phyloP scores from a whole-genome alignment of 2,113 vertebrate genomes.

The Phodopus roborovskii region DNA sequence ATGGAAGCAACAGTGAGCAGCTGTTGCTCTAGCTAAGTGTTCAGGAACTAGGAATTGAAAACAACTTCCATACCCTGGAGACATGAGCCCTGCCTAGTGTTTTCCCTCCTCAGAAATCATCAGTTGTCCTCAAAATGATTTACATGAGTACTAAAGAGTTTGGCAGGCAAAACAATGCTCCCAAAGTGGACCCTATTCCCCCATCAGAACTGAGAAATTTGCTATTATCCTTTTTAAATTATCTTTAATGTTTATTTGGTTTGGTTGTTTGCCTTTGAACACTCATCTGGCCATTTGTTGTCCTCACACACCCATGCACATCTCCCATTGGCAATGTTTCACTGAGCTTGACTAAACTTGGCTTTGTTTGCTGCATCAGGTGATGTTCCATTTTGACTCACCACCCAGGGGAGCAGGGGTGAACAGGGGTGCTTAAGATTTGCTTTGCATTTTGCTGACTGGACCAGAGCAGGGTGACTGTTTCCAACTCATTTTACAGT shows the following conservation, averaged over 20 bases:
- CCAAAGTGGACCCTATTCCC: neutral
- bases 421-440: neutral
- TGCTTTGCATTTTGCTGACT: constrained; percentile 47
- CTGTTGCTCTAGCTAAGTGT: neutral
- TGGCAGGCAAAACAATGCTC: neutral
- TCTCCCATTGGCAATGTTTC: neutral
- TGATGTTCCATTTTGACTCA: constrained; percentile 60
- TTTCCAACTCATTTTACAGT: constrained; percentile 50
- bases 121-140: constrained; percentile 28
- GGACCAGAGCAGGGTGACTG: neutral
- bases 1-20: constrained; percentile 39
- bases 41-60: constrained; percentile 54
- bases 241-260: constrained; percentile 52
- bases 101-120: constrained; percentile 39
- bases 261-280: constrained; percentile 56
- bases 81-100: neutral
- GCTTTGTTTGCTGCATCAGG: constrained; percentile 49
- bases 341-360: constrained; percentile 43
- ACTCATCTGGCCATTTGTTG: constrained; percentile 36
- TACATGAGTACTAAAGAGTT: neutral
- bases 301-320: neutral
- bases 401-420: constrained; percentile 16
- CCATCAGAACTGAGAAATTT: constrained; percentile 46
- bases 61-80: constrained; percentile 26
- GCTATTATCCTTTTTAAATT: constrained; percentile 35